A percentile compares a stretch with the other conserved stretches of the same genome.
phyloP scores from a whole-genome alignment of 2,113 vertebrate species.

The Oryzias woworae region DNA sequence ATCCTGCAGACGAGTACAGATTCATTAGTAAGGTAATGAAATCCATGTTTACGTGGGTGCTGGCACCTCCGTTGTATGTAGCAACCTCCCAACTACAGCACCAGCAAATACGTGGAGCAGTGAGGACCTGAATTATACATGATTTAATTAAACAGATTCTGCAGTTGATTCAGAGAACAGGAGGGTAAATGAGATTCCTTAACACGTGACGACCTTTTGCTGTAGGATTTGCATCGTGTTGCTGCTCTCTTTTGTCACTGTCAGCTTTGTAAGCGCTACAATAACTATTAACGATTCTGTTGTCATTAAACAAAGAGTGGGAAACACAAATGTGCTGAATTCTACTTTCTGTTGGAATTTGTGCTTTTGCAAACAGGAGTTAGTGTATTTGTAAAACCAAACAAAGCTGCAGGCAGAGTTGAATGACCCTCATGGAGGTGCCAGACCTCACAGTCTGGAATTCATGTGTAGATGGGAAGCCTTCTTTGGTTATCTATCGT shows the following conservation, averaged over 20 bases:
- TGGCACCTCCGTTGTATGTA: conserved; percentile 26
- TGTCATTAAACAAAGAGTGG: conserved; percentile 55
- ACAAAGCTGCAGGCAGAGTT: neutral
- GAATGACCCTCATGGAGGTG: too few relatives aligned
- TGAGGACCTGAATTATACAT: conserved; percentile 65
- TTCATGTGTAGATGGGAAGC: too few relatives aligned
- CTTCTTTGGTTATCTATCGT: too few relatives aligned
- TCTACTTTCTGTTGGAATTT: conserved; percentile 16
- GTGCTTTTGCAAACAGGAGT: neutral
- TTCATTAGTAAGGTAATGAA: conserved; percentile 37
- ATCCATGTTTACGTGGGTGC: conserved; percentile 21
- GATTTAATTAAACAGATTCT: conserved; percentile 63
- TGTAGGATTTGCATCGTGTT: conserved; percentile 44
- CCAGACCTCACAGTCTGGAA: too few relatives aligned
- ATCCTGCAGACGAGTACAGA: conserved; percentile 15
- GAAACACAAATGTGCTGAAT: conserved; percentile 52
- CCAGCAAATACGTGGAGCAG: conserved; percentile 23
- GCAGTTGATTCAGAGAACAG: conserved; percentile 56
- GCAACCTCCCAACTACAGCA: conserved; percentile 29
- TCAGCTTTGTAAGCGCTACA: conserved; percentile 28
- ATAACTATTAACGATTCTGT: conserved; percentile 40
- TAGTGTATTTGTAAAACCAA: conserved; percentile 2
- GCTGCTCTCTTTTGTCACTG: conserved; percentile 34
- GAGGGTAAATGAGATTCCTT: conserved; percentile 58
- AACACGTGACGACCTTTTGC: conserved; percentile 40